phyloP scores from a whole-genome alignment of 2,888 invertebrate species.

The Rotaria sp. region DNA sequence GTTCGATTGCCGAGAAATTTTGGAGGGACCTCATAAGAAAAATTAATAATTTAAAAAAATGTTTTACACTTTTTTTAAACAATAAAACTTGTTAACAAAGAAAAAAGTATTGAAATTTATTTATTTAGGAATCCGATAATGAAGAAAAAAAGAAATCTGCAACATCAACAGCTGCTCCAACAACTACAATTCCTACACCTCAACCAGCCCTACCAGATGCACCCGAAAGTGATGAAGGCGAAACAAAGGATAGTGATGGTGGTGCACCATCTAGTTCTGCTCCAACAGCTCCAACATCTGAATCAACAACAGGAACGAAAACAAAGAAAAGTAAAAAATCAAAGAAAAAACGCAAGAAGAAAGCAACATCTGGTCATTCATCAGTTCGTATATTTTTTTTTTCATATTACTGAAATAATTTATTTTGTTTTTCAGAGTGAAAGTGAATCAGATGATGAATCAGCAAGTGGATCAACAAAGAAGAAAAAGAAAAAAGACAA shows the following conservation, averaged over 20 bases:
- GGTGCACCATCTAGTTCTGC: background rate
- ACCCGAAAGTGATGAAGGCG: constrained; percentile 4
- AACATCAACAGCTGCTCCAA: background rate
- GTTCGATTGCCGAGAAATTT: no score
- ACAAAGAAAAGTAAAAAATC: background rate
- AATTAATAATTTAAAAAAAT: no score
- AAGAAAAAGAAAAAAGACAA: constrained; percentile 28
- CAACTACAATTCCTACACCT: background rate
- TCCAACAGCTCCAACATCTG: background rate
- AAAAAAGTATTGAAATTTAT: background rate
- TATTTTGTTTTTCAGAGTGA: background rate
- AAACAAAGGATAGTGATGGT: constrained; percentile 29
- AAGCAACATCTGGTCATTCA: background rate
- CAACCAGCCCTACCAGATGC: background rate
- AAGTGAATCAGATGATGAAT: background rate
- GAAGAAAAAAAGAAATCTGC: background rate
- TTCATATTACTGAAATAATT: background rate
- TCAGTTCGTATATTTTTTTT: background rate
- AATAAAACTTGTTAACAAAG: no score
- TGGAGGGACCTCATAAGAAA: no score
- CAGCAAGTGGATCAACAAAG: background rate
- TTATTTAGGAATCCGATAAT: background rate
- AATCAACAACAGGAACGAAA: background rate
- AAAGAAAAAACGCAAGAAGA: constrained; percentile 24
- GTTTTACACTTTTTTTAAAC: no score